Base-by-base conservation (phyloP, 2,797 vertebrate genomes). In the Chloroceryle inda region DNA sequence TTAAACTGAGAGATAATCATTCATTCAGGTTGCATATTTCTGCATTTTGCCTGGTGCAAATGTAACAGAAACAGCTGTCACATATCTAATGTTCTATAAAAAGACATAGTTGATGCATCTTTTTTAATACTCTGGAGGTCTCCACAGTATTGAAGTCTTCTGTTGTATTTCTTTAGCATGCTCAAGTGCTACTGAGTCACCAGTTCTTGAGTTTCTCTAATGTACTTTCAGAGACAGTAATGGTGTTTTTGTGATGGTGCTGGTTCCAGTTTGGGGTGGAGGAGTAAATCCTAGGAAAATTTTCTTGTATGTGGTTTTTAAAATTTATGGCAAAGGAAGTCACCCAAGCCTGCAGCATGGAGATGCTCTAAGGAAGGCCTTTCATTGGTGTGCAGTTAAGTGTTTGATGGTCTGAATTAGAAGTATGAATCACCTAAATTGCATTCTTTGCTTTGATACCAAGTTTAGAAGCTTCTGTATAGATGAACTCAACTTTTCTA, bases 11-110 rank as follows among this genome's bases (percentile, higher is more conserved):
- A 69, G 50, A 79, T 86, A 59, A 71, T 86, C 2, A 42, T 31
- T 95, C 56, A 82, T 89, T 95, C 78, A 80, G 55, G 58, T 77
- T 94, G 85, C 77, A 18, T 79, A 76, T 80, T 85, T 94, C 80
- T 93, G 64, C 61, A 42, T 75, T 91, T 80, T 80, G 50, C 58
- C 63, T 83, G 73, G 50, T 69, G 55, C 63, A 88, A 92, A 74
- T 62, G 13, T 35, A 79, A 16, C 74, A 87, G 69, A 86, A 94
- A 75, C 59, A 68, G 76, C 74, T 95, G 88, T 82, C 90, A 44
- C 27, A 15, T 58, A n/a, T 31, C 69, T 8, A 52, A 0, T 55
- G 62, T 64, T 92, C 79, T 90, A 69, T 78, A 90, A 92, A 96
- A 95, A 90, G 35, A 73, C 50, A 35, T 58, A 59, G 44, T 33